phyloP scores from a whole-genome alignment of 2,888 invertebrate species.

The Ariolimax columbianus region DNA sequence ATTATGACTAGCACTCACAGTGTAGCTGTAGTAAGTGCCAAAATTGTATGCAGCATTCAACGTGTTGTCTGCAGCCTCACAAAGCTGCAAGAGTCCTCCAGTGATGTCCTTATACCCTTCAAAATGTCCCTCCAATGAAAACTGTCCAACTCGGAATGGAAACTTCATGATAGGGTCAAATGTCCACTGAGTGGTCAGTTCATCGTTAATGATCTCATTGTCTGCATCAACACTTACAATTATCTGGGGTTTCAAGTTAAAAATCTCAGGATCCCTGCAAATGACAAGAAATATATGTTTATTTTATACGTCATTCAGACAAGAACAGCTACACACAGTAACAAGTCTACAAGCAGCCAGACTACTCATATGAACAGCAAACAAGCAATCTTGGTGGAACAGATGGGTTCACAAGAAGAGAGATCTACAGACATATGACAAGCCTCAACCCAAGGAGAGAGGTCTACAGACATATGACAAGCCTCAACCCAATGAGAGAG shows the following conservation, averaged over 20 bases:
- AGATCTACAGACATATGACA: too few species aligned
- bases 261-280: not conserved
- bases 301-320: not conserved
- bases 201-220: conserved; percentile 21
- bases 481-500: too few species aligned
- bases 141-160: conserved; percentile 73
- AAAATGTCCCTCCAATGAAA: conserved; percentile 76
- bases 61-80: conserved; percentile 66
- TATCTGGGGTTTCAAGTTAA: conserved; percentile 19
- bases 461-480: too few species aligned
- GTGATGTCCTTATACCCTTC: conserved; percentile 70
- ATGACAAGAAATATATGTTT: not conserved
- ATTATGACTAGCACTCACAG: too few species aligned
- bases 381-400: too few species aligned
- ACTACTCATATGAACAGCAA: too few species aligned
- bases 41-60: conserved; percentile 77
- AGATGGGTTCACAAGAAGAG: too few species aligned
- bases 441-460: too few species aligned
- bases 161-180: conserved; percentile 66
- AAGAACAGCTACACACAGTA: too few species aligned
- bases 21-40: conserved; percentile 76
- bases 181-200: conserved; percentile 65
- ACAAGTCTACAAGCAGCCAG: too few species aligned
- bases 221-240: conserved; percentile 10
- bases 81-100: conserved; percentile 77